These are phyloP conservation scores for Tenebrosternarchus preto DNA, from an alignment of 2,113 vertebrate genomes.

Conservation along the genomic window DNA sequence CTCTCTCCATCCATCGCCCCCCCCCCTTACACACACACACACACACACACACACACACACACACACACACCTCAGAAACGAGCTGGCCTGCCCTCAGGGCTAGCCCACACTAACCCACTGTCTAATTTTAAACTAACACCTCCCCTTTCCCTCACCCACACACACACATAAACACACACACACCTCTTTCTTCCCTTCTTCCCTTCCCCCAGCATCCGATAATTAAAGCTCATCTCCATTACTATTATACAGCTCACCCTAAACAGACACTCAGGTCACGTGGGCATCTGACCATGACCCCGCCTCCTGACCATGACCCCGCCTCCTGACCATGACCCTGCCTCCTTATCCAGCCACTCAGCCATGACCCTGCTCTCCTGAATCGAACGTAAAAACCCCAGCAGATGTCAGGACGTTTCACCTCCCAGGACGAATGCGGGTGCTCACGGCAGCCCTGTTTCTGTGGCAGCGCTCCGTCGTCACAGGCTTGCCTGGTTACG, in stretches of 20 bases:
- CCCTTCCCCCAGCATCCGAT: not conserved
- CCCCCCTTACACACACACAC: not conserved
- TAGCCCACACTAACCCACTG: slow-evolving; percentile 14
- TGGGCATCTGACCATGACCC: too few species aligned
- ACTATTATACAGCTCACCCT: slow-evolving; percentile 5
- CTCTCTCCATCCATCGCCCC: too few species aligned
- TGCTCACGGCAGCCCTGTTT: too few species aligned
- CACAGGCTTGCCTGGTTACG: too few species aligned
- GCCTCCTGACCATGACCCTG: not conserved
- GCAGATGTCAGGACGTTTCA: not conserved
- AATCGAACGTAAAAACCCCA: too few species aligned
- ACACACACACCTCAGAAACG: not conserved
- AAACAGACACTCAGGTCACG: slow-evolving; percentile 36
- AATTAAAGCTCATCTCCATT: slow-evolving; percentile 47
- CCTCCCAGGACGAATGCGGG: too few species aligned
- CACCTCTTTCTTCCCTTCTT: not conserved
- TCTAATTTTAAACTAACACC: slow-evolving; percentile 29
- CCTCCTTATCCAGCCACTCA: not conserved
- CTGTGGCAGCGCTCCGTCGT: too few species aligned
- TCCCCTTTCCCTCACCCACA: not conserved
- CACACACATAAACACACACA: too few species aligned
- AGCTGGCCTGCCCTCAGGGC: not conserved
- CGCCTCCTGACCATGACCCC: too few species aligned
- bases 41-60: not conserved
- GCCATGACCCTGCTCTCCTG: not conserved